Evolutionary conservation across 2,888 invertebrate genomes (phyloP).

Genomic region (Yponomeuta plumbellus): DNA sequence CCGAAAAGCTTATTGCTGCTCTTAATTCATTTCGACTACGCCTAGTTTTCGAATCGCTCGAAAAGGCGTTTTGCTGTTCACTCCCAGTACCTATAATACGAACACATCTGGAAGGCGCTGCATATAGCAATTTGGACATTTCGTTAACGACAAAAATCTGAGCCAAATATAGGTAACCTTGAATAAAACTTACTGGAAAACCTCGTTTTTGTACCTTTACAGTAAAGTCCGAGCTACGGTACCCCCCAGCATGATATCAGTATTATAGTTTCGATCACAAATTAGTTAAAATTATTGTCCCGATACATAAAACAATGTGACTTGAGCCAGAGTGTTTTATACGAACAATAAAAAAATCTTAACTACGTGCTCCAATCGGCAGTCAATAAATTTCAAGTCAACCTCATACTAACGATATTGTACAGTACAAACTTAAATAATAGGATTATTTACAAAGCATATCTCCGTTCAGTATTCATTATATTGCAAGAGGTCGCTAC

Average conservation of each 20-base stretch:
- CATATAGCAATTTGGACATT: too few species aligned
- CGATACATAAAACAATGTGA: conserved; percentile 34
- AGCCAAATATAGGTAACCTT: too few species aligned
- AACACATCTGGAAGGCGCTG: too few species aligned
- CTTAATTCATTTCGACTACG: too few species aligned
- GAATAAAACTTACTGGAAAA: too few species aligned
- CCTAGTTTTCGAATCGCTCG: too few species aligned
- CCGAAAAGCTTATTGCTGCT: background rate
- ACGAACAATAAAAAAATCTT: background rate
- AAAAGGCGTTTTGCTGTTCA: too few species aligned
- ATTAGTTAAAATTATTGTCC: conserved; percentile 51
- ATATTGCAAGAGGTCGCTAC: conserved; percentile 44
- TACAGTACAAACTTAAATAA: conserved; percentile 67
- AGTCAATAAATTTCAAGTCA: conserved; percentile 32
- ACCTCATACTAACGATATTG: conserved; percentile 49
- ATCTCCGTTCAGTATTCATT: conserved; percentile 35
- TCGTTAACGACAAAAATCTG: too few species aligned
- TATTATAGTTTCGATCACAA: background rate
- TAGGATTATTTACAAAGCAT: conserved; percentile 69
- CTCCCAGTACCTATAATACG: too few species aligned
- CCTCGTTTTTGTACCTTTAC: too few species aligned
- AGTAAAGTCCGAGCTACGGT: background rate
- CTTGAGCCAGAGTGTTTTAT: background rate
- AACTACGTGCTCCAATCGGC: conserved; percentile 23
- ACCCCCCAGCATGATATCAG: background rate